Base-by-base conservation (phyloP, 2,113 vertebrate genomes). In the Ailuropoda melanoleuca region DNA sequence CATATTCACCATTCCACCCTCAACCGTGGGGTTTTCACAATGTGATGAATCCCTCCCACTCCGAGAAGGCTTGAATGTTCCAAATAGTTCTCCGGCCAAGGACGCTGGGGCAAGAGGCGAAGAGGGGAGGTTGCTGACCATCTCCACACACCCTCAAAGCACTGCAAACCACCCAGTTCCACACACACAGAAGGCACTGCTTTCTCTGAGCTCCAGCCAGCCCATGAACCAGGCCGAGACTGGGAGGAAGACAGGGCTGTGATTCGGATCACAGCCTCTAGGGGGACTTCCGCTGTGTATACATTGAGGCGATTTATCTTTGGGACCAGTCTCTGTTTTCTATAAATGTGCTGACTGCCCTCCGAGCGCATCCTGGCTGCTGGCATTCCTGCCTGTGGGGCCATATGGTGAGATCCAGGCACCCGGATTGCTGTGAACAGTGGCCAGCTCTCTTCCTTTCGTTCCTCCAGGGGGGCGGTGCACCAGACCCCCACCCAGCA, bases 81-180 rank as follows among this genome's bases (percentile, higher is more conserved):
- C 21, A 29, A 18, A n/a, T 31, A 24, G 13, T 37, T 31, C 26
- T 80, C 48, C 0, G 8, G 29, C 75, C 29, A 37, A 34, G 70
- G 83, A 31, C 0, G 0, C 3, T 0, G 24, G 37, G 3, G 34
- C 56, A n/a, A 34, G 80, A 43, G 23, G 46, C 2, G 0, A 31
- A 5, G 74, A 3, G 43, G 24, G 26, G 64, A 10, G 24, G 18
- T 2, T 2, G 55, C 62, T 23, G 24, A 17, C 21, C 12, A 13
- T n/a, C 66, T 46, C 37, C 29, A 4, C 6, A 2, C 18, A 19
- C n/a, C 37, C 46, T 14, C 31, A 19, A 2, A 5, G 48, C 74
- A 24, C 8, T 10, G 24, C 13, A 46, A 39, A 56, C 39, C 6
- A 0, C 24, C n/a, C 14, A 1, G 0, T 29, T 7, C 37, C 34